Percentiles rank a stretch among this genome's conserved stretches.
Evolutionary conservation across 2,888 invertebrate species (phyloP).

Genomic region (Plebejus argus): DNA sequence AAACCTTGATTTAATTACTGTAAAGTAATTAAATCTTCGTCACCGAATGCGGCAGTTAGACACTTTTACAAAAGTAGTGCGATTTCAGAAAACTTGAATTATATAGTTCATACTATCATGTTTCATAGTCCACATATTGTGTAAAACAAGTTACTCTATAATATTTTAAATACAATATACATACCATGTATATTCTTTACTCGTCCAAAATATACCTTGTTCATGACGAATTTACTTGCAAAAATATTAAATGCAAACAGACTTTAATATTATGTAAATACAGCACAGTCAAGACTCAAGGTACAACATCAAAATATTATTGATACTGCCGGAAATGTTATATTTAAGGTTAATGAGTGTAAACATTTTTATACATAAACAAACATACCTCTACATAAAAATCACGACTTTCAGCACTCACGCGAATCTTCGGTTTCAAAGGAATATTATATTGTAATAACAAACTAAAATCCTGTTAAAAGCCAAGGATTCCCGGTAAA

Average conservation of each 20-base stretch:
- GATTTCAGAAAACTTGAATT: too few species aligned
- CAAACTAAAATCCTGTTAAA: conserved; percentile 18
- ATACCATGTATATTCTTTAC: not conserved
- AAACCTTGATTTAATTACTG: too few species aligned
- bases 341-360: conserved; percentile 30
- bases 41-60: too few species aligned
- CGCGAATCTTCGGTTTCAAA: not conserved
- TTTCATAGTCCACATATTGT: too few species aligned
- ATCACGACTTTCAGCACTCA: not conserved
- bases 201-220: not conserved
- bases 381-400: conserved; percentile 8
- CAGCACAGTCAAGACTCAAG: not conserved
- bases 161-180: too few species aligned
- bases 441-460: not conserved
- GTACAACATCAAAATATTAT: conserved; percentile 20
- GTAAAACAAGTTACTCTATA: too few species aligned
- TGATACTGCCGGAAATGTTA: conserved; percentile 21
- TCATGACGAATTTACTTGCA: not conserved
- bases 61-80: too few species aligned
- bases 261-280: conserved; percentile 25
- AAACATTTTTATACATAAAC: conserved; percentile 28
- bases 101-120: too few species aligned
- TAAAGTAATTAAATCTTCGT: too few species aligned
- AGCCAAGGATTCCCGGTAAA: not conserved
- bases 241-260: not conserved